These are phyloP conservation scores for Epinotia ramella DNA, from an alignment of 2,888 invertebrate genomes.

Conservation along the genomic window DNA sequence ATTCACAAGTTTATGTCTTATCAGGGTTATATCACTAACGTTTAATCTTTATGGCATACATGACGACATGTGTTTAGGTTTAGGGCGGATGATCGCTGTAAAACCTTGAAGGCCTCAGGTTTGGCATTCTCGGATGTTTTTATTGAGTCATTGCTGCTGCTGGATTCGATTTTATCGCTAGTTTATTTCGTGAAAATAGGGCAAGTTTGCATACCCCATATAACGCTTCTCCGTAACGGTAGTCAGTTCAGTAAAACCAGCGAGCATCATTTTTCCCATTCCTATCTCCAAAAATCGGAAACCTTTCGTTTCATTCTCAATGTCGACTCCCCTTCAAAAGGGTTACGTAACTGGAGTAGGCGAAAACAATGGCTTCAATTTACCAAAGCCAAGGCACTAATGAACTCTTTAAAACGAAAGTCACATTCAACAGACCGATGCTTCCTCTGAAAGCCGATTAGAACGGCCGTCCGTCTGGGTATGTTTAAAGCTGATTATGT, in stretches of 20 bases:
- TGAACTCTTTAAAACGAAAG: constrained; percentile 37
- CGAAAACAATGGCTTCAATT: constrained; percentile 33
- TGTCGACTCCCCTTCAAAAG: background rate
- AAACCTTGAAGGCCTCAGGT: constrained; percentile 36
- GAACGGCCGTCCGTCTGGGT: constrained; percentile 29
- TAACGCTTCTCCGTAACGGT: background rate
- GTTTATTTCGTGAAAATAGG: background rate
- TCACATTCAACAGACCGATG: constrained; percentile 40
- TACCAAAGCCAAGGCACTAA: constrained; percentile 23
- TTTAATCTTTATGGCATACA: constrained; percentile 42
- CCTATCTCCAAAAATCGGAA: background rate
- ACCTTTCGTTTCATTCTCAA: background rate
- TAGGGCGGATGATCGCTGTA: constrained; percentile 39
- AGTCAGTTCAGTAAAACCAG: background rate
- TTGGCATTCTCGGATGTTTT: constrained; percentile 29
- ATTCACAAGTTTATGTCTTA: constrained; percentile 34
- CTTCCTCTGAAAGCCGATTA: constrained; percentile 39
- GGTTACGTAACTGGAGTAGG: constrained; percentile 7
- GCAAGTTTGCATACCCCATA: background rate
- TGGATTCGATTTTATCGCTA: background rate
- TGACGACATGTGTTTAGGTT: constrained; percentile 42
- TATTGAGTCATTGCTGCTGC: constrained; percentile 20
- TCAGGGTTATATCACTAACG: constrained; percentile 42
- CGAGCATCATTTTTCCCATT: background rate
- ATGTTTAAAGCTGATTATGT: constrained; percentile 41